Evolutionary conservation across 1,140 invertebrate genomes (phyloP), one percentile per base, ranked within the genome.

Genomic region (Brachionus rubens): DNA sequence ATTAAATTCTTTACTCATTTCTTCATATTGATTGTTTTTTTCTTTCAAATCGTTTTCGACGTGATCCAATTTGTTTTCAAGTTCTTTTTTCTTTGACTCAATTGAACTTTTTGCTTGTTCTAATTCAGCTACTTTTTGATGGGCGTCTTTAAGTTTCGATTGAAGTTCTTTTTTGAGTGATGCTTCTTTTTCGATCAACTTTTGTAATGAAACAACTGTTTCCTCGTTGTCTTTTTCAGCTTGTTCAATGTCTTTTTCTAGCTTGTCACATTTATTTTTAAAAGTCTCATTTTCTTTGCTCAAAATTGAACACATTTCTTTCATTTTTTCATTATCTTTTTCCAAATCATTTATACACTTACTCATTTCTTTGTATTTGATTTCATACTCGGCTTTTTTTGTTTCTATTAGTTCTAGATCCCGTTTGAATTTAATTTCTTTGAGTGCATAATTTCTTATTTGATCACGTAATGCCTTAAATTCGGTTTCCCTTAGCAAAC

Each of bases 161-260:
- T 72, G 68, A 1, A 72, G 46, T 24, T 72, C 68, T 72, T 72
- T 72, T 54, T 72, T 72, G 3, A 40, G 16, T 14, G 43, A 16
- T 10, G 50, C 28, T 21, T 72, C 68, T 50, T 36, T 48, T 26
- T 48, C 46, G 19, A 72, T 72, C 12, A 41, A 19, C 24, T 54
- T 28, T 24, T 72, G 68, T 21, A 72, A 40, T 16, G 46, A 50
- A 24, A 26, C 68, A 47, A 72, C 50, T 26, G 68, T 50, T 19
- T 72, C 68, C 28, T 72, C 68, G 24, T 48, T 50, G 6, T 48
- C 50, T 21, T 72, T 72, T 33, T 72, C 68, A 4, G 40, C 30
- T 36, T 72, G 68, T 16, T 72, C 68, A 21, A 50, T 50, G 24
- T 72, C 43, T 4, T 72, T 72, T 50, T 72, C 68, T n/a, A 72